These are phyloP conservation scores for Montipora foliosa DNA, from an alignment of 64 coral and sea anemone genomes.

Conservation along the genomic window DNA sequence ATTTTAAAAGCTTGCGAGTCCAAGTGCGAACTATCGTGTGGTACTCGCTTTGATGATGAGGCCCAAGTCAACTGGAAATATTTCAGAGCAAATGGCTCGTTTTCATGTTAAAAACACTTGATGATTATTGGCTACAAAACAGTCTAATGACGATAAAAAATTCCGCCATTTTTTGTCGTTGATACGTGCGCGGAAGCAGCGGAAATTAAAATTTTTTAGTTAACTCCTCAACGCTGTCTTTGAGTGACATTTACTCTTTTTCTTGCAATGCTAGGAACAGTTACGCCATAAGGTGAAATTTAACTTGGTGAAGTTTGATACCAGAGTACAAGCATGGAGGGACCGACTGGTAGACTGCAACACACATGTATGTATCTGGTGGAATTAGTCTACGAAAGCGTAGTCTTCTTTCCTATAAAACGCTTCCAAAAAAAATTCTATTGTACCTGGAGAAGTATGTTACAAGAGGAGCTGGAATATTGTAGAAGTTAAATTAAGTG, in stretches of 20 bases:
- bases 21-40: no score
- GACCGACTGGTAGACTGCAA: constrained; percentile 97
- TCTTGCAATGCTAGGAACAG: constrained; percentile 78
- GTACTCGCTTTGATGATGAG: no score
- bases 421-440: no score
- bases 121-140: no score
- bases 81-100: background rate
- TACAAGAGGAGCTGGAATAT: no score
- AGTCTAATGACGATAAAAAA: background rate
- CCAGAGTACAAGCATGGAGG: constrained; percentile 90
- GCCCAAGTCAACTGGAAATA: no score
- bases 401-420: no score
- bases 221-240: background rate
- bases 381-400: no score
- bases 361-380: constrained; percentile 75
- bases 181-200: background rate
- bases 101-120: background rate
- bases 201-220: background rate
- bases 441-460: no score
- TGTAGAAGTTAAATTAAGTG: no score
- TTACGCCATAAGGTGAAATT: constrained; percentile 97
- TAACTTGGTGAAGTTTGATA: constrained; percentile 92
- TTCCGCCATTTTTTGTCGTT: background rate
- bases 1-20: no score
- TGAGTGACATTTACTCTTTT: background rate